Conservation (phyloP, 1,140 invertebrate genomes). For the Diprion similis region DNA sequence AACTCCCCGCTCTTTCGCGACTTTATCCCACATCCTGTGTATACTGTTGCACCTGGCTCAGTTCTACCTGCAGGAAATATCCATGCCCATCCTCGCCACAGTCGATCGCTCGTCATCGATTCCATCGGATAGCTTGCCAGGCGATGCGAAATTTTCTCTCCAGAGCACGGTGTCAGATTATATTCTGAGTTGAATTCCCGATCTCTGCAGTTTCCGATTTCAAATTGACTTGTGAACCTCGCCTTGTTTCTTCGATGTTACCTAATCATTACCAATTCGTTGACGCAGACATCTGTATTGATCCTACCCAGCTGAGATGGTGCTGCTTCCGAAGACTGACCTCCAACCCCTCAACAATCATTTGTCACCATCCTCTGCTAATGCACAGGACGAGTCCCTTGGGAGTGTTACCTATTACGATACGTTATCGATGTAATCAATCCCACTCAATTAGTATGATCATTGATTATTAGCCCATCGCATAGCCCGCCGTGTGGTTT, state of each 20-base stretch:
- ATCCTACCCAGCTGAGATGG: background rate
- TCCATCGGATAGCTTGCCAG: background rate
- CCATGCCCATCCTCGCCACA: background rate
- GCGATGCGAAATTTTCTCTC: background rate
- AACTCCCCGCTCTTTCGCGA: background rate
- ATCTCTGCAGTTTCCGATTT: too few relatives aligned
- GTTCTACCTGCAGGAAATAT: background rate
- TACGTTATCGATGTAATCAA: conserved; percentile 60
- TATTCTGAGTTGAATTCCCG: too few relatives aligned
- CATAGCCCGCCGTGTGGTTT: background rate
- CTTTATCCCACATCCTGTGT: conserved; percentile 4
- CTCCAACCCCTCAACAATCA: background rate
- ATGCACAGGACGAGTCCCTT: background rate
- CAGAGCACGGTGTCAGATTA: too few relatives aligned
- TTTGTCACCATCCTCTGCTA: conserved; percentile 1
- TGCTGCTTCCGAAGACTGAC: background rate
- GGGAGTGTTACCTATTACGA: conserved; percentile 27
- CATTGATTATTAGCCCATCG: conserved; percentile 58
- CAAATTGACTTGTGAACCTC: too few relatives aligned
- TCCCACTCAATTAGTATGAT: conserved; percentile 62
- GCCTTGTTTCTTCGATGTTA: too few relatives aligned
- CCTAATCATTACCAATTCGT: background rate
- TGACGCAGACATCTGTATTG: background rate
- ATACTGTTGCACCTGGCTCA: background rate
- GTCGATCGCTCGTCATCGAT: too few relatives aligned